These are phyloP conservation scores for Brienomyrus longianalis DNA, from an alignment of 2,113 vertebrate species.

Conservation along the genomic window DNA sequence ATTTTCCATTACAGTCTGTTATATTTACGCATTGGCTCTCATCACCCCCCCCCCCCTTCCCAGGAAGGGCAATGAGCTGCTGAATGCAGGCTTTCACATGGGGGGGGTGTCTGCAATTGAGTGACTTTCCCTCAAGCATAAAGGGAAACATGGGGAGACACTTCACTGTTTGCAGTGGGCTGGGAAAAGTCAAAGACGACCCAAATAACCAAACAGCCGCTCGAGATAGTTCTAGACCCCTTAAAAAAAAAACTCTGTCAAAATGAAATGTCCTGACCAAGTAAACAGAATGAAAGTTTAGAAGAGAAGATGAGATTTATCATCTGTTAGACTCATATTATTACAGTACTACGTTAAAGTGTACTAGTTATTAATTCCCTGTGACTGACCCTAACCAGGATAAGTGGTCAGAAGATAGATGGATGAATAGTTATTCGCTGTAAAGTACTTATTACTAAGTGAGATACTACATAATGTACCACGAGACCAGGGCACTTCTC, in stretches of 20 bases:
- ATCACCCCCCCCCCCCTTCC: constrained; percentile 33
- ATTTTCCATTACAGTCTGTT: constrained; percentile 36
- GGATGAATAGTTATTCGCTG: background rate
- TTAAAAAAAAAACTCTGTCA: background rate
- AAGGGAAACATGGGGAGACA: background rate
- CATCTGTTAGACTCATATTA: background rate
- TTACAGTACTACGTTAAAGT: background rate
- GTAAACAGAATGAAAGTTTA: background rate
- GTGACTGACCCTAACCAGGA: background rate
- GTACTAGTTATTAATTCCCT: background rate
- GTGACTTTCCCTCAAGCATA: constrained; percentile 6
- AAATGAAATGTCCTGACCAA: background rate
- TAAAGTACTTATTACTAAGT: background rate
- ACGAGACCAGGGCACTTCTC: background rate
- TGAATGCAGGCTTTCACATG: background rate
- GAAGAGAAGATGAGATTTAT: background rate
- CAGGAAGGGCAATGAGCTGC: background rate
- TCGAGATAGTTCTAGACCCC: background rate
- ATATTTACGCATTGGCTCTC: constrained; percentile 35
- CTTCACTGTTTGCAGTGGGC: background rate
- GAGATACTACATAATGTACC: background rate
- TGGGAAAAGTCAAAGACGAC: background rate
- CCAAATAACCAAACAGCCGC: background rate
- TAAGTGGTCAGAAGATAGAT: background rate
- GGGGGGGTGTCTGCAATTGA: background rate